A percentile compares a stretch with the other conserved stretches of the same genome.
Conservation (phyloP, 2,888 invertebrate genomes). For the Drosophila rubida region DNA sequence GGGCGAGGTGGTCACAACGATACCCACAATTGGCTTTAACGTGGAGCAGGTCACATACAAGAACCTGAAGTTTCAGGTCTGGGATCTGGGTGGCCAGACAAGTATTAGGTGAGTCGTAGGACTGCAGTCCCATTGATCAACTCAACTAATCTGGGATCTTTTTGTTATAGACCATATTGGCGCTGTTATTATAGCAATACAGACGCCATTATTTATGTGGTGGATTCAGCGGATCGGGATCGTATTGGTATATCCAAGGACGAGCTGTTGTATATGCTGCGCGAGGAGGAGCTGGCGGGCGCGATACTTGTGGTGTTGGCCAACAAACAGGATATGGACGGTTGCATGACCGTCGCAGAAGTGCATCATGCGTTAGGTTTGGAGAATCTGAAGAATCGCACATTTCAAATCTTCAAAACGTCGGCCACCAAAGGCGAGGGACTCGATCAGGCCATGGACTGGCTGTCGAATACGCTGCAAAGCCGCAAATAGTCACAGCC, state of each 20-base stretch:
- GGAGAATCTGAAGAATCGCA: conserved; percentile 97
- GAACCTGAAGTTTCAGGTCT: conserved; percentile 99
- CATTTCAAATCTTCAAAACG: conserved; percentile 98
- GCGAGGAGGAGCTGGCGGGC: conserved; percentile 98
- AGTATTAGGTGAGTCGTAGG: conserved; percentile 92
- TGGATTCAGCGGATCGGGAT: conserved; percentile 99
- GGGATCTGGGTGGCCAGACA: conserved; percentile 99
- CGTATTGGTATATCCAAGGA: conserved; percentile 99
- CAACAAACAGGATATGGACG: conserved; percentile 99
- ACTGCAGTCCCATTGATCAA: background rate
- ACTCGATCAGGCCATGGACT: conserved; percentile 99
- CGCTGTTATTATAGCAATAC: conserved; percentile 99
- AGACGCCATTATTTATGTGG: conserved; percentile 99
- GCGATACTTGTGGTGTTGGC: conserved; percentile 98
- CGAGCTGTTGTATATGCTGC: conserved; percentile 97
- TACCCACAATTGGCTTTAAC: conserved; percentile 99
- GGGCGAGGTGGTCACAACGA: conserved; percentile 99
- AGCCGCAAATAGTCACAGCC: conserved; percentile 90
- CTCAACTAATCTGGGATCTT: background rate
- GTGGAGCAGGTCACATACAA: conserved; percentile 99
- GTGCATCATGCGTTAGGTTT: conserved; percentile 98
- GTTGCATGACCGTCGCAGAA: conserved; percentile 98
- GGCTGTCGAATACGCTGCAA: conserved; percentile 96
- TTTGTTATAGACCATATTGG: conserved; percentile 95
- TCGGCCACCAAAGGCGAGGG: conserved; percentile 99